Percentiles rank a stretch among this genome's conserved stretches.
phyloP scores from a whole-genome alignment of 2,888 invertebrate species.

The Pomacea canaliculata region DNA sequence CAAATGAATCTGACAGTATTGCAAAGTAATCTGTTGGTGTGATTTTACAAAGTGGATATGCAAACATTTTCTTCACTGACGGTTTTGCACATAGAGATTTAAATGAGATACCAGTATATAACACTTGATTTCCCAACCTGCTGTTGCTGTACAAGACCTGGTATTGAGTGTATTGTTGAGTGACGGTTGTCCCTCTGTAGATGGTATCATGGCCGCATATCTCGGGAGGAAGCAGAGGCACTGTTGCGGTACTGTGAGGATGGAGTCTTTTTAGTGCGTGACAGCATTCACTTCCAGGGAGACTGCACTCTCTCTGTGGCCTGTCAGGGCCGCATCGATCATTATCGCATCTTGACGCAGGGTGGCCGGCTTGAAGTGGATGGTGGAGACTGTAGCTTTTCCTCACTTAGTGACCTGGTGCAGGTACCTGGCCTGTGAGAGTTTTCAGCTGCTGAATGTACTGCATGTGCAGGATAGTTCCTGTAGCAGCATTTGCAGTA shows the following conservation, averaged over 20 bases:
- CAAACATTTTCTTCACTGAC: no score
- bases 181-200: conserved; percentile 71
- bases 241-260: conserved; percentile 78
- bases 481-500: not conserved
- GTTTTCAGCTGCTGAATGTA: not conserved
- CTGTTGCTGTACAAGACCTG: no score
- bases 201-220: conserved; percentile 98
- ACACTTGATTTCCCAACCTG: no score
- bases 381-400: conserved; percentile 89
- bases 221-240: conserved; percentile 93
- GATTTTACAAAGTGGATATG: no score
- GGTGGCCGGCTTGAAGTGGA: conserved; percentile 95
- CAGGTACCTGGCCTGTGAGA: conserved; percentile 75
- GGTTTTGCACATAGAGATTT: no score
- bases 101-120: no score
- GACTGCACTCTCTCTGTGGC: conserved; percentile 96
- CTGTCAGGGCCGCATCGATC: conserved; percentile 89
- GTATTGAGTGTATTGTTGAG: no score
- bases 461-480: conserved; percentile 1
- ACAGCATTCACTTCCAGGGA: conserved; percentile 95
- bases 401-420: conserved; percentile 92
- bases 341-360: conserved; percentile 88
- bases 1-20: no score
- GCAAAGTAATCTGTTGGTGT: no score
- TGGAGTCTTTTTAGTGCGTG: conserved; percentile 96